Percentiles rank a stretch among this genome's conserved stretches.
Conservation (phyloP, 2,888 invertebrate species). For the Laothoe populi region DNA sequence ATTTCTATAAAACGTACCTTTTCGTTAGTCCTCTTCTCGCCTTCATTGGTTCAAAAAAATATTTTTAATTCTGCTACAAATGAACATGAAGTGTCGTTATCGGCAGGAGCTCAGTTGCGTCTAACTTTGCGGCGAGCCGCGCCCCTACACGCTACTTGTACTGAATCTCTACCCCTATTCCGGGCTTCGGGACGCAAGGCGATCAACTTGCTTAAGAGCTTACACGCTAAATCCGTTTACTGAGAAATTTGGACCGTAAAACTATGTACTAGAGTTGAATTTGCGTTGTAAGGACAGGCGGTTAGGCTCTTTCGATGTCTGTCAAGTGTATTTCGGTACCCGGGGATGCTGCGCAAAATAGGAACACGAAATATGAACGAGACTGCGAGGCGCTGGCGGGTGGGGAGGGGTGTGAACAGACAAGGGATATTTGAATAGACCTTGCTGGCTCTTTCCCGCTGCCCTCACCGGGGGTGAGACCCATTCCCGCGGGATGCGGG, state of each 20-base stretch:
- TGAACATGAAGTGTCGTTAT: slow-evolving; percentile 71
- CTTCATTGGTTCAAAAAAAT: slow-evolving; percentile 20
- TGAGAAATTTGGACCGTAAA: slow-evolving; percentile 44
- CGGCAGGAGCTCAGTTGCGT: slow-evolving; percentile 81
- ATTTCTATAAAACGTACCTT: slow-evolving; percentile 17
- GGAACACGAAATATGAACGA: slow-evolving; percentile 85
- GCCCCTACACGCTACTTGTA: slow-evolving; percentile 84
- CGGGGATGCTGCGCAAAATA: slow-evolving; percentile 86
- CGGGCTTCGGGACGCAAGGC: slow-evolving; percentile 75
- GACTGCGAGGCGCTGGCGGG: slow-evolving; percentile 84
- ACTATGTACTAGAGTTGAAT: slow-evolving; percentile 39
- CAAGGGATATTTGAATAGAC: slow-evolving; percentile 82
- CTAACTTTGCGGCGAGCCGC: slow-evolving; percentile 85
- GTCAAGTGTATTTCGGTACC: slow-evolving; percentile 79
- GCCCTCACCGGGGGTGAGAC: slow-evolving; percentile 46
- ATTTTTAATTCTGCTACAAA: slow-evolving; percentile 51
- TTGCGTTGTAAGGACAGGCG: slow-evolving; percentile 36
- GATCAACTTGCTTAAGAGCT: slow-evolving; percentile 46
- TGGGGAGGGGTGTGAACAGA: slow-evolving; percentile 80
- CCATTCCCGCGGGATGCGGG: slow-evolving; percentile 40
- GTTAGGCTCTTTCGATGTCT: slow-evolving; percentile 73
- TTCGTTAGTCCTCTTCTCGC: slow-evolving; percentile 4
- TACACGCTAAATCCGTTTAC: slow-evolving; percentile 39
- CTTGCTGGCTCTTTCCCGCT: slow-evolving; percentile 72
- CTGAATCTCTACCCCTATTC: slow-evolving; percentile 85